phyloP scores from a whole-genome alignment of 2,797 vertebrate species.

The Sarcophilus harrisii region DNA sequence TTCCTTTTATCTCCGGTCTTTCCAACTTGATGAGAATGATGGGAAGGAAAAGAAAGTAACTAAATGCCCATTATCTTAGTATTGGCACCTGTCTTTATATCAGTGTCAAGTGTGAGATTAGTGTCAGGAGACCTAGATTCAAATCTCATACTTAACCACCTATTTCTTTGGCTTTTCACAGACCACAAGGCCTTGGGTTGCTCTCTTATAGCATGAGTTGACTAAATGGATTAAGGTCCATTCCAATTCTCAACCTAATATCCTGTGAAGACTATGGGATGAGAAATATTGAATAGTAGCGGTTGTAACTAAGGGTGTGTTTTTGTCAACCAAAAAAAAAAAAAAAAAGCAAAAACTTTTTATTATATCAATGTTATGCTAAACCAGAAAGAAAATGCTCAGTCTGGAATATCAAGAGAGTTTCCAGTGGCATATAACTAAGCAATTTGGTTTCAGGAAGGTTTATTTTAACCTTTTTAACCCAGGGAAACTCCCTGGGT shows the following conservation, averaged over 20 bases:
- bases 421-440: neutral
- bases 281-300: neutral
- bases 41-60: neutral
- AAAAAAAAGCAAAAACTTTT: neutral
- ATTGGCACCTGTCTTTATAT: neutral
- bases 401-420: neutral
- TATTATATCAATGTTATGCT: neutral
- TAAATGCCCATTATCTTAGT: neutral
- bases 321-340: neutral
- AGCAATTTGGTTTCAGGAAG: neutral
- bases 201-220: neutral
- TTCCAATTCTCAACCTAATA: neutral
- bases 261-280: neutral
- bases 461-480: too few species aligned
- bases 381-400: neutral
- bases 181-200: neutral
- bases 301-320: neutral
- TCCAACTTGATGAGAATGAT: neutral
- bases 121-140: neutral
- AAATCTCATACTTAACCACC: neutral
- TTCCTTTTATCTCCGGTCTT: neutral
- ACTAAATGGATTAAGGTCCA: neutral
- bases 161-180: neutral
- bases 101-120: neutral
- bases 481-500: neutral